phyloP scores from a whole-genome alignment of 2,797 vertebrate genomes.

The Ateles fusciceps region DNA sequence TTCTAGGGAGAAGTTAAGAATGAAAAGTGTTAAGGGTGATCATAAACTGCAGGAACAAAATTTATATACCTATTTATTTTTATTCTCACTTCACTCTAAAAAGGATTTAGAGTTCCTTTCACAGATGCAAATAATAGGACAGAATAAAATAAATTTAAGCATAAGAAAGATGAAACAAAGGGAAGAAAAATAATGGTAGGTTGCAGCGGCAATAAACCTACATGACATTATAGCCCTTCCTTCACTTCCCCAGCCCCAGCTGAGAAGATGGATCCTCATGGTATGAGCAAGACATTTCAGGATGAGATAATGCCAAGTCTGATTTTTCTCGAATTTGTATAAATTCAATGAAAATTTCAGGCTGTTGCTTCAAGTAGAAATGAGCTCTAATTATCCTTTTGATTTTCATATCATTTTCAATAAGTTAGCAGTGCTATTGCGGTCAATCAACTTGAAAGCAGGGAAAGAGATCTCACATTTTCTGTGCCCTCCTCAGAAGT shows the following conservation, averaged over 20 bases:
- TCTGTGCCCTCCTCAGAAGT: background rate
- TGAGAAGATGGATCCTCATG: background rate
- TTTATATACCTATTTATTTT: slow-evolving; percentile 53
- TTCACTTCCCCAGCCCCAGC: background rate
- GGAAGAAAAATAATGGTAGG: background rate
- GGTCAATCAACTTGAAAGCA: slow-evolving; percentile 16
- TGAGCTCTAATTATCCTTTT: slow-evolving; percentile 57
- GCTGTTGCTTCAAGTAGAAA: slow-evolving; percentile 55
- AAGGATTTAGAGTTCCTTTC: slow-evolving; percentile 47
- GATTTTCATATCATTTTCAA: slow-evolving; percentile 57
- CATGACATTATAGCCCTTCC: rapidly evolving
- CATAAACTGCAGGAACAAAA: background rate
- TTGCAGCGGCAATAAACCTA: background rate
- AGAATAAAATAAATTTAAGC: slow-evolving; percentile 38
- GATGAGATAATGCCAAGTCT: background rate
- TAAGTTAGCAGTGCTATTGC: slow-evolving; percentile 15
- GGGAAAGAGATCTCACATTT: background rate
- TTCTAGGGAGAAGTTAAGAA: background rate
- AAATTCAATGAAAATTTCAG: slow-evolving; percentile 47
- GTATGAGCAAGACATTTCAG: background rate
- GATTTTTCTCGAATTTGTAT: slow-evolving; percentile 56
- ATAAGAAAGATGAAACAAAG: slow-evolving; percentile 1
- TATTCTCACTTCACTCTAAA: slow-evolving; percentile 8
- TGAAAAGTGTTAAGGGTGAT: background rate
- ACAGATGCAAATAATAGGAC: slow-evolving; percentile 25